Percentiles rank a stretch among this genome's conserved stretches.
Evolutionary conservation across 2,797 vertebrate genomes (phyloP).

Genomic region (Tokudaia muenninki): DNA sequence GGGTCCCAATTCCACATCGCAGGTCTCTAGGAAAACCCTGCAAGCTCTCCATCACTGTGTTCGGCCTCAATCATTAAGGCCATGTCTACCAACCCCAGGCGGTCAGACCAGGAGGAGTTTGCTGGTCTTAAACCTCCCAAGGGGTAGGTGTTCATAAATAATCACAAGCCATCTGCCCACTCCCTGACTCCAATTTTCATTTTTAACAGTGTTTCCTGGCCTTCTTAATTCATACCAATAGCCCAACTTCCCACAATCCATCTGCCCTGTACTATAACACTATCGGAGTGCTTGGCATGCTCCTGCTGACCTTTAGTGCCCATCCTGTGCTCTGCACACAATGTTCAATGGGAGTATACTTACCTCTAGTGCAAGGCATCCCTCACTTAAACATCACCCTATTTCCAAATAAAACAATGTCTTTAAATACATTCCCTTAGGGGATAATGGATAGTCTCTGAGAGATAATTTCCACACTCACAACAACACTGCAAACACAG

Average conservation of each 20-base stretch:
- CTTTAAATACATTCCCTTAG: slow-evolving; percentile 24
- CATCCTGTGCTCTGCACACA: background rate
- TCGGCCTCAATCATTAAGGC: background rate
- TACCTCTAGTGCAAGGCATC: background rate
- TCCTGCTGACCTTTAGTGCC: too few relatives aligned
- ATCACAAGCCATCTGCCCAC: background rate
- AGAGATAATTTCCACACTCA: slow-evolving; percentile 9
- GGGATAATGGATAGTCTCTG: background rate
- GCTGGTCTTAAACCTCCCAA: background rate
- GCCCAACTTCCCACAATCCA: background rate
- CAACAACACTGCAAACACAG: background rate
- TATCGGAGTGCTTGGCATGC: background rate
- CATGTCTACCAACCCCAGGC: background rate
- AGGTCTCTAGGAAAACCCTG: background rate
- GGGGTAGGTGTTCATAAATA: background rate
- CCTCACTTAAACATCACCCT: background rate
- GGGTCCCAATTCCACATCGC: rapidly evolving
- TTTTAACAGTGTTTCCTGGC: background rate
- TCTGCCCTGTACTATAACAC: too few relatives aligned
- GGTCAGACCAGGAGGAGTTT: background rate
- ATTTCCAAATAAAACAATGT: slow-evolving; percentile 45
- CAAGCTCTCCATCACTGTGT: background rate
- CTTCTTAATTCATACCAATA: too few relatives aligned
- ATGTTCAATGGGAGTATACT: background rate
- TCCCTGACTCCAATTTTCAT: background rate